These are phyloP conservation scores for Phyllopteryx taeniolatus DNA, from an alignment of 2,113 vertebrate species.

Conservation along the genomic window DNA sequence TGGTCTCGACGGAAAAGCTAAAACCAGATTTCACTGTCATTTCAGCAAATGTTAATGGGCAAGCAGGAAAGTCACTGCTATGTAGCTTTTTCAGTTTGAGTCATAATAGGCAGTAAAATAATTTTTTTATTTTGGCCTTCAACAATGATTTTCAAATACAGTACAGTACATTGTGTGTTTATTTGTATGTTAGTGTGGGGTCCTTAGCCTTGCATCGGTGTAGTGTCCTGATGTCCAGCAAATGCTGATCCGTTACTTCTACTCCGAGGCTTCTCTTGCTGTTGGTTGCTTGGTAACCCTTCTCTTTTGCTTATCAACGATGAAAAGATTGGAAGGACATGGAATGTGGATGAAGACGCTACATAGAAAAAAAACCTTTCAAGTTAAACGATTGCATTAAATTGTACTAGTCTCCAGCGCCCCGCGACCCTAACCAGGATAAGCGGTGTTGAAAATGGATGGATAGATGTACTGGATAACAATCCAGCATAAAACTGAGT, in stretches of 20 bases:
- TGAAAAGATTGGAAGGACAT: constrained; percentile 27
- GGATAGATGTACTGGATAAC: no score
- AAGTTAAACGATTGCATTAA: not conserved
- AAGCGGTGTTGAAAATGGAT: no score
- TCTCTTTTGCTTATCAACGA: constrained; percentile 28
- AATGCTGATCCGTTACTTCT: constrained; percentile 59
- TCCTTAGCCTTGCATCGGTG: constrained; percentile 50
- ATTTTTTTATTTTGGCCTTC: constrained; percentile 20
- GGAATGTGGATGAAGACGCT: constrained; percentile 59
- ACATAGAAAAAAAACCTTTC: constrained; percentile 21
- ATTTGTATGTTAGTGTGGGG: constrained; percentile 15
- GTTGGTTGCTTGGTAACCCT: constrained; percentile 55
- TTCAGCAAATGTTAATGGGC: constrained; percentile 26
- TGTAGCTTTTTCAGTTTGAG: not conserved
- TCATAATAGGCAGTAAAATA: constrained; percentile 13
- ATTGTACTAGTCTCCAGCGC: no score
- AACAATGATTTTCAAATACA: not conserved
- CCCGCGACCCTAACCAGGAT: no score
- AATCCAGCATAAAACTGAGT: not conserved
- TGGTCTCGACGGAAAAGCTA: constrained; percentile 18
- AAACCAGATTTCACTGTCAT: constrained; percentile 25
- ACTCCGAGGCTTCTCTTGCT: constrained; percentile 29
- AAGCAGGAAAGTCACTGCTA: constrained; percentile 10
- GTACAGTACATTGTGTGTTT: constrained; percentile 5
- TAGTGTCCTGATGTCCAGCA: constrained; percentile 47